Conservation (phyloP, 2,888 invertebrate species). For the Campoplex nolae region DNA sequence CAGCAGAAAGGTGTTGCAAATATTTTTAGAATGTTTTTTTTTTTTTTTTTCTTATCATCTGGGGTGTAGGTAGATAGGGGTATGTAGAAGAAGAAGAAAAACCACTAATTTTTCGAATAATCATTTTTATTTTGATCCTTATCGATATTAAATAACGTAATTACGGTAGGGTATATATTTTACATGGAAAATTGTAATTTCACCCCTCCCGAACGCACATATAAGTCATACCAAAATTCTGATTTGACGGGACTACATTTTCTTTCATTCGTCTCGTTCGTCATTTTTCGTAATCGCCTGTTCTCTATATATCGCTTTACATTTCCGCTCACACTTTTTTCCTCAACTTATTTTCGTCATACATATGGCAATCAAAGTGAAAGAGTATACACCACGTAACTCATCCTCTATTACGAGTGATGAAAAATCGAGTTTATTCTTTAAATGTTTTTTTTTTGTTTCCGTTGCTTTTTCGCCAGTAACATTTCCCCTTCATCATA, state of each 20-base stretch:
- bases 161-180: slow-evolving; percentile 83
- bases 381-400: slow-evolving; percentile 55
- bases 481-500: slow-evolving; percentile 23
- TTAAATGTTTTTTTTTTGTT: slow-evolving; percentile 9
- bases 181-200: slow-evolving; percentile 83
- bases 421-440: slow-evolving; percentile 51
- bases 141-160: slow-evolving; percentile 84
- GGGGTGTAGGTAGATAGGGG: too few species aligned
- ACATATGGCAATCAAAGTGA: slow-evolving; percentile 52
- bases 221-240: slow-evolving; percentile 69
- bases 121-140: slow-evolving; percentile 83
- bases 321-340: slow-evolving; percentile 34
- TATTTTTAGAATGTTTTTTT: too few species aligned
- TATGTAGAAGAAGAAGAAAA: neutral
- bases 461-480: slow-evolving; percentile 35
- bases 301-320: slow-evolving; percentile 18
- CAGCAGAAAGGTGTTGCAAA: too few species aligned
- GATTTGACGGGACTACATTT: slow-evolving; percentile 45
- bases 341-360: slow-evolving; percentile 49
- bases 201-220: slow-evolving; percentile 74
- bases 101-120: slow-evolving; percentile 76
- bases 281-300: slow-evolving; percentile 28
- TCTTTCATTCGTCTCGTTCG: neutral
- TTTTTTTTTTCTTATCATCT: too few species aligned
- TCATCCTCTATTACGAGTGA: slow-evolving; percentile 56